Evolutionary conservation across 2,113 vertebrate species (phyloP), one percentile per base, ranked within the genome.

Genomic region (Phyllostomus hastatus): DNA sequence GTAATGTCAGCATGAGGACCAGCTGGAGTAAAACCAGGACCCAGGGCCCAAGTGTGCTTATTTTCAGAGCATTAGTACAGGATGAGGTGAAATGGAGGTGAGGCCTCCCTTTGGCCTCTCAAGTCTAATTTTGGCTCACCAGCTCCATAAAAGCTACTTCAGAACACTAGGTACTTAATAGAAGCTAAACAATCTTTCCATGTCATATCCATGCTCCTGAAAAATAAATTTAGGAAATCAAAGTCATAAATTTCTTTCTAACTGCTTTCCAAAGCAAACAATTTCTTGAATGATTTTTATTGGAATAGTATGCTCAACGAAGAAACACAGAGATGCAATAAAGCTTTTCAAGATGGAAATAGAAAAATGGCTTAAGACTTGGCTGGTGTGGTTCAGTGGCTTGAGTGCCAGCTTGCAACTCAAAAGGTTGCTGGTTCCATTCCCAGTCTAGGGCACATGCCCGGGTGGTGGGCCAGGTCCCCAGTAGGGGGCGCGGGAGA

Each of bases 221-320:
- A 88, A 96, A 95, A 57, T 35, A 54, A 87, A 70, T 82, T 31
- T 95, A 88, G 79, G 78, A 94, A 92, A 90, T 79, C 81, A 94
- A 92, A 73, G 31, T 52, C 61, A 69, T 88, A 61, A 88, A 82
- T 94, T 69, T 88, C 86, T 64, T 84, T 73, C 72, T 38, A 96
- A 81, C 4, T 57, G 26, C 26, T 35, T 86, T 81, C 59, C 66
- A 86, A 95, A 81, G 15, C 26, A 81, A 96, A 72, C 5, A 10
- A 79, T 92, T 73, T 92, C 31, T 11, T 41, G 67, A 78, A 48
- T 88, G 28, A 85, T 48, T 96, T 96, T 90, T 78, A 33, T 93
- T 94, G 93, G 35, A 88, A 84, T 54, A 95, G 4, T 8, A 94
- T 83, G 41, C 59, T 82, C 35, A 90, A 81, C 41, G 92, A 90